Conservation (phyloP, 2,113 vertebrate species). For the Brachirus orientalis region DNA sequence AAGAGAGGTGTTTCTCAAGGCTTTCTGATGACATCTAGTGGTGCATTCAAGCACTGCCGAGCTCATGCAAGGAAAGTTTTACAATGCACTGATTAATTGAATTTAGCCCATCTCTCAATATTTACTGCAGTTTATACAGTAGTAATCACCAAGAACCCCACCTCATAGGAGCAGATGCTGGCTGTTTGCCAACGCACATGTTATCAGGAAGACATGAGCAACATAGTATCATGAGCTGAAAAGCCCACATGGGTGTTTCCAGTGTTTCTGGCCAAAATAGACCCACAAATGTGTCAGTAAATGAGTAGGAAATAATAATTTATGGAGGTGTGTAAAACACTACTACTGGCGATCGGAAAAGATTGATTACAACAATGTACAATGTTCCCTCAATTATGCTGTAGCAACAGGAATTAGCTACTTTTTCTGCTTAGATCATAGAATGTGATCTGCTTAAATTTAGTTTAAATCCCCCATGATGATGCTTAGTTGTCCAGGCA, state of each 20-base stretch:
- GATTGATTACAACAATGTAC: too few species aligned
- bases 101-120: conserved; percentile 22
- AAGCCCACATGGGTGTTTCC: neutral
- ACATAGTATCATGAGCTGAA: neutral
- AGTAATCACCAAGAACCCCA: conserved; percentile 21
- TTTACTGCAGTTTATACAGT: conserved; percentile 27
- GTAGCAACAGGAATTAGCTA: too few species aligned
- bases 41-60: conserved; percentile 3
- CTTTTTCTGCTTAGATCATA: neutral
- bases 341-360: neutral
- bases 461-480: neutral
- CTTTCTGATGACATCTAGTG: conserved; percentile 72
- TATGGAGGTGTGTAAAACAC: too few species aligned
- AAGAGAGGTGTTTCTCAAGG: conserved; percentile 20
- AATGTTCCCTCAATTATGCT: too few species aligned
- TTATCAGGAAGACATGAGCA: neutral
- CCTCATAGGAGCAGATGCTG: conserved; percentile 9
- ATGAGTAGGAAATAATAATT: neutral
- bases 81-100: conserved; percentile 21
- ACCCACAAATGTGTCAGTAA: too few species aligned
- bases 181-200: neutral
- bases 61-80: conserved; percentile 20
- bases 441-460: too few species aligned
- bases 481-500: neutral
- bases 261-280: too few species aligned